Evolutionary conservation across 2,888 invertebrate genomes (phyloP), one percentile per base, ranked within the genome.

Genomic region (Helicoverpa assulta): DNA sequence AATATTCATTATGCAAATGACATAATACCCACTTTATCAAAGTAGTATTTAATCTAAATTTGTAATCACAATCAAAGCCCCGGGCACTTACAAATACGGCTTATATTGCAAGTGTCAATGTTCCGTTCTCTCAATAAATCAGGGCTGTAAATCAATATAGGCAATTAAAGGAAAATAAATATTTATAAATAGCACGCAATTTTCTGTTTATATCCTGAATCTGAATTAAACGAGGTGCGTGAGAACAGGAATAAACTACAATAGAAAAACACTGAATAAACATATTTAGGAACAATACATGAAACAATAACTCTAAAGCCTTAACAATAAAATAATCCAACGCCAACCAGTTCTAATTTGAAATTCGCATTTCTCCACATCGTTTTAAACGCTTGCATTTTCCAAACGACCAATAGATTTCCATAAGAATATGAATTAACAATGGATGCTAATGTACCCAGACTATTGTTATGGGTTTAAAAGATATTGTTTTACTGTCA

Each of bases 41-140:
- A 70, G 60, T 65, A 80, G 76, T 80, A 59, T 83, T 73, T 73
- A 80, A 80, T 82, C 63, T 69, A 67, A 80, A 76, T 72, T 73
- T 82, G 76, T 76, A 72, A 78, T 81, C 80, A 73, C 73, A 68
- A 76, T 61, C 66, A 47, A 67, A 37, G 62, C 76, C 63, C 43
- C 63, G 0, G 70, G 73, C 80, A 62, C 57, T 76, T 54, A 72
- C 77, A 67, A 83, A 80, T 80, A 68, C 59, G 29, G 65, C 61
- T 60, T 74, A 64, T 73, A 78, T 67, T 71, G 69, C 70, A 68
- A 73, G 53, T 84, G 79, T 77, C 75, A 70, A 50, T 72, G 53
- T 62, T 66, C 71, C 77, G 67, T 82, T 84, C 84, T 67, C 82
- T 59, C 59, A 12, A 84, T 82, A 83, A 74, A 82, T 83, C 82